Evolutionary conservation across 2,797 vertebrate species (phyloP), one percentile per base, ranked within the genome.

Genomic region (Poliocrania exsul): DNA sequence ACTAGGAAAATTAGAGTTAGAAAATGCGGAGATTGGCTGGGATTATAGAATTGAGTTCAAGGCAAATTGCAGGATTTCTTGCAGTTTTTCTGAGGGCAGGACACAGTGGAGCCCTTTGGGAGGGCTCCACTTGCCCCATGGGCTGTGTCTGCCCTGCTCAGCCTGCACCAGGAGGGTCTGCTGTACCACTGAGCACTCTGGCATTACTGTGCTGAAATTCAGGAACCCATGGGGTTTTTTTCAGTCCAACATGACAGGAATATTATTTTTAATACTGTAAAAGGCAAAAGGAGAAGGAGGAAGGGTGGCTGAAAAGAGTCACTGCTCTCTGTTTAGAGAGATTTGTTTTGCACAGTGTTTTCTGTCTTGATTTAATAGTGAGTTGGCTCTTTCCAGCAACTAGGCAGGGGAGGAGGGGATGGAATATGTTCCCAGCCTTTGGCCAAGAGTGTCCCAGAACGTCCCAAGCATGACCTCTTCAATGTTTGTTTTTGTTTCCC

Each of bases 371-470:
- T 93, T 96, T 93, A 73, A 73, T n/a, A 42, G 65, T 21, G 61
- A 62, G 25, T 70, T 92, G 90, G 84, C 86, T 90, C 75, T 90
- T 93, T 73, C 79, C 92, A 95, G 70, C 92, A 60, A 40, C 58
- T 6, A 74, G 31, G 58, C 79, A 78, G 80, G 65, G 87, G 69
- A 83, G 85, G 89, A 81, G 73, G 69, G 70, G 65, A 79, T 0
- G 1, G 58, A 88, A 64, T 78, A 49, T 91, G 87, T 96, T 96
- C 95, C 85, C 77, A 90, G 60, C 15, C 85, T 70, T 75, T 26
- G 40, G 93, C 96, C 94, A 92, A 83, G 86, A 86, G 92, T 18
- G 70, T 96, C 91, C 79, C 92, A 61, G 83, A 65, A 86, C 14
- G 51, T 75, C 86, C 86, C 78, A 37, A 89, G 65, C 23, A 2